These are phyloP conservation scores for Rambutsinella grinnellia DNA, from an alignment of 2,888 invertebrate species.

Conservation along the genomic window DNA sequence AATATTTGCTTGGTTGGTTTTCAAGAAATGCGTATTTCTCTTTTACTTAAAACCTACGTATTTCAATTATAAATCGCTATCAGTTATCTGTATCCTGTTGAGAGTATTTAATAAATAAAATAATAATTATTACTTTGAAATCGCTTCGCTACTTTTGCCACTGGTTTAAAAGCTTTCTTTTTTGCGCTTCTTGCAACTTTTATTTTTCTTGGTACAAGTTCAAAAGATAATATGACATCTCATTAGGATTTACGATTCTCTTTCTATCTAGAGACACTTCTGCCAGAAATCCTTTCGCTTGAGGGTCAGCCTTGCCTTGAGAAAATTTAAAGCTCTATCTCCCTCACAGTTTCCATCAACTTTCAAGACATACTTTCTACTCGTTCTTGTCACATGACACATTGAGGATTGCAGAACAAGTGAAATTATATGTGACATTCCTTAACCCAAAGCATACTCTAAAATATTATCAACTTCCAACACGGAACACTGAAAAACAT, in stretches of 20 bases:
- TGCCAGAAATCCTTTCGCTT: slow-evolving; percentile 31
- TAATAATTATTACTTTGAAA: not conserved
- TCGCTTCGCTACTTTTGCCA: not conserved
- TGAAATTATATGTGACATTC: too few species aligned
- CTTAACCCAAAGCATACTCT: too few species aligned
- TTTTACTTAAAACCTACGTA: not conserved
- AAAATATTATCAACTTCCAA: too few species aligned
- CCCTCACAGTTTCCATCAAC: not conserved
- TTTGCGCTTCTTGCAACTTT: not conserved
- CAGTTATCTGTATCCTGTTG: not conserved
- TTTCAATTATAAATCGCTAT: not conserved
- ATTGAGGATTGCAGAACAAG: too few species aligned
- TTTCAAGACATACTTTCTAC: slow-evolving; percentile 15
- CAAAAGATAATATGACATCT: slow-evolving; percentile 41
- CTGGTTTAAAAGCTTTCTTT: slow-evolving; percentile 10
- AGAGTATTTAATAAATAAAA: not conserved
- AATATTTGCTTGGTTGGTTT: not conserved
- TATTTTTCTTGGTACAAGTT: slow-evolving; percentile 43
- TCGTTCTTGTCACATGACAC: not conserved
- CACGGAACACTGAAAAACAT: too few species aligned
- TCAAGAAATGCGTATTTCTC: not conserved
- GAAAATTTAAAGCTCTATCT: slow-evolving; percentile 8
- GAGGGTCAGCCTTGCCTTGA: slow-evolving; percentile 47
- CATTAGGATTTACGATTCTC: slow-evolving; percentile 15
- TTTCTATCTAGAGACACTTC: slow-evolving; percentile 12